Evolutionary conservation across 2,888 invertebrate genomes (phyloP), one percentile per base, ranked within the genome.

Genomic region (Stenichneumon culpator): DNA sequence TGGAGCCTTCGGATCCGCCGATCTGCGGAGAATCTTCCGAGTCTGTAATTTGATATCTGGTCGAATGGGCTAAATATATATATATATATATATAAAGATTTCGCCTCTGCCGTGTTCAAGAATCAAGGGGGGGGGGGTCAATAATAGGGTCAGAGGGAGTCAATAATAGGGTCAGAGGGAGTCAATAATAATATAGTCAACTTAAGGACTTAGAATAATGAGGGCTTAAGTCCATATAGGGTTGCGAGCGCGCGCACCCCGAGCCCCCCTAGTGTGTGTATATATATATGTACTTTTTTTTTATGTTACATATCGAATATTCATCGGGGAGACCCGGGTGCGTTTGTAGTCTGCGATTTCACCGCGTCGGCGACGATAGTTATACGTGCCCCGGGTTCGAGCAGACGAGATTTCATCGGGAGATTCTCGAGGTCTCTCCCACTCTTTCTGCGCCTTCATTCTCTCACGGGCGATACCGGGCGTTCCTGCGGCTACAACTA

Each of bases 401-500:
- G 82, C 75, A 81, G 82, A 79, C 77, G 63, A 72, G 54, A 70
- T 60, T 79, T 74, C 52, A 68, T 68, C 67, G 67, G 22, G 60
- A 25, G 28, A 5, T 39, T 39, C 39, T 39, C 39, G 39, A 39
- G 39, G 39, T 39, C 39, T 39, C 39, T 39, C 39, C 39, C 39
- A 39, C 60, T 54, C 22, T 19, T 54, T 54, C 54, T 11, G 50
- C 16, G n/a, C 60, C 84, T 86, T 88, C 88, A 87, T 90, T 88
- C 88, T 87, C 88, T 88, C 89, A 86, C 90, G 87, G 85, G 79
- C 87, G 87, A 88, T 89, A 87, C 86, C 87, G 83, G 80, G 81
- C 88, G 79, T 86, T 86, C 79, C 75, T 28, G 28, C 28, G 28
- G 28, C 28, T 68, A 60, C 32, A 78, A 74, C 86, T 68, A 60